Base-by-base conservation (phyloP, 2,113 vertebrate genomes). In the Otis tarda region DNA sequence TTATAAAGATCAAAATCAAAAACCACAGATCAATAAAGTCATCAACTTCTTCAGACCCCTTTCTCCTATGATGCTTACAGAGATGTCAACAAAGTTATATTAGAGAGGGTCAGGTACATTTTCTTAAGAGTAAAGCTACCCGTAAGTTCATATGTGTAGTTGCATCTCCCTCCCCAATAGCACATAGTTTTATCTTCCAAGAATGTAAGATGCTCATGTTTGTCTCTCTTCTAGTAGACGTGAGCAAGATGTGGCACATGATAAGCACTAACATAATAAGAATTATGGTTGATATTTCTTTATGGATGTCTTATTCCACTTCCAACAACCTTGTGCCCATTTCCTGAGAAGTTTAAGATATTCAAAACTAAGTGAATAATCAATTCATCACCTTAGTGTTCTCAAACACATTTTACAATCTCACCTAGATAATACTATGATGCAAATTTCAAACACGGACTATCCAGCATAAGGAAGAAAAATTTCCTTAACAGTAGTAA, bases 141-240 rank as follows among this genome's bases (percentile, higher is more conserved):
- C 9, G 1, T 2, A 19, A 69, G 21, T 13, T 68, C 6, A 56
- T 3, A 30, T 3, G 5, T 3, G 4, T 22, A 49, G 22, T 7
- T 64, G 45, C 15, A 69, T 7, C 24, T 10, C 12, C 2, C n/a
- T 57, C 17, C 20, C 37, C 33, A 55, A 2, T 2, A 45, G 31
- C 12, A 50, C 11, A 27, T 12, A 47, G 35, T 64, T 90, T 90
- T 88, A 68, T 53, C 30, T 65, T 74, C 30, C 45, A 86, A 39
- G 14, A 82, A 82, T 4, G 0, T 3, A 63, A 61, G 14, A 55
- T 6, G 13, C 12, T 93, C 39, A 7, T 8, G 16, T 45, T 33
- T 73, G 35, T 49, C 15, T 13, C 67, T 86, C 59, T 80, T 77
- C 37, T 13, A 56, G 64, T 2, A 69, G 10, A 52, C 8, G 4